A percentile compares a stretch with the other conserved stretches of the same genome.
phyloP scores from a whole-genome alignment of 2,797 vertebrate genomes.

The Cryptoprocta ferox region DNA sequence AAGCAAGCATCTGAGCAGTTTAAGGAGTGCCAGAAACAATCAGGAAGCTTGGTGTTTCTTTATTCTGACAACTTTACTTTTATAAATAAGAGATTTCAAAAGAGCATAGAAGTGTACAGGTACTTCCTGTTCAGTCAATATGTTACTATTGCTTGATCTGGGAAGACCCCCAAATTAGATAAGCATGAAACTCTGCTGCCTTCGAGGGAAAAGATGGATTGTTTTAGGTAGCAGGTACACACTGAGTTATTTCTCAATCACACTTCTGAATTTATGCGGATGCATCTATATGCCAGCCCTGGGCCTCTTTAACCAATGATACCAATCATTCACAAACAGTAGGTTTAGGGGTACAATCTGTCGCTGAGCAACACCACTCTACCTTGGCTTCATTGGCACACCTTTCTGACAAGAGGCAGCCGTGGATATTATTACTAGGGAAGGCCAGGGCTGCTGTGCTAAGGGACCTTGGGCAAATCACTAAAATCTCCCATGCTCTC shows the following conservation, averaged over 20 bases:
- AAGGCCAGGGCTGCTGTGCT: background rate
- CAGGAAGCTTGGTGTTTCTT: background rate
- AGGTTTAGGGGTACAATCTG: background rate
- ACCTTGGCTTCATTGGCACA: background rate
- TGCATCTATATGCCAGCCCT: background rate
- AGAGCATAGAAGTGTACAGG: background rate
- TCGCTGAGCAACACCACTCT: background rate
- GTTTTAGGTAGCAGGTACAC: background rate
- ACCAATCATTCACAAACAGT: background rate
- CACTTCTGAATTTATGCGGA: background rate
- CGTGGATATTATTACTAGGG: background rate
- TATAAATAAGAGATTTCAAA: constrained; percentile 19
- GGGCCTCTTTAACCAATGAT: background rate
- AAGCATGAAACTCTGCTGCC: background rate
- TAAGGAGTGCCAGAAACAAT: background rate
- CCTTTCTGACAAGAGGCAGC: background rate
- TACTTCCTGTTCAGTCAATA: background rate
- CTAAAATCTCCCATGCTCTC: background rate
- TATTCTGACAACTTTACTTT: background rate
- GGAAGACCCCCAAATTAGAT: background rate
- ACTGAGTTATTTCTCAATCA: background rate
- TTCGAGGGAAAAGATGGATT: background rate
- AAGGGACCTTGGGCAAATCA: background rate
- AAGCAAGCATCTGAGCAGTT: background rate
- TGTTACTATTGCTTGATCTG: background rate